These are phyloP conservation scores for Nomia melanderi DNA, from an alignment of 1,140 invertebrate genomes.

Conservation along the genomic window DNA sequence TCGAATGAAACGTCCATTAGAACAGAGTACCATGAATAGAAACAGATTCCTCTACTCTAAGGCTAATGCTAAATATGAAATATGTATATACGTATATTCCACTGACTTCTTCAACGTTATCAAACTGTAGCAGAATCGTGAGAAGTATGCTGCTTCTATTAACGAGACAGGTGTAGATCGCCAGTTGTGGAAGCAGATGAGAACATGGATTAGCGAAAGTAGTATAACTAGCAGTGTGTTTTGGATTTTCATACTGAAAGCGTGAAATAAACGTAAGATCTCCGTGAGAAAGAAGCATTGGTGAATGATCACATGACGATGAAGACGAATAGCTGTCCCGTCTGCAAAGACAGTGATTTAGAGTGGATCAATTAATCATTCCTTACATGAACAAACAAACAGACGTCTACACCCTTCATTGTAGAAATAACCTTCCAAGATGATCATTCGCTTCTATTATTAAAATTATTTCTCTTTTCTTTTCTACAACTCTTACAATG, in stretches of 20 bases:
- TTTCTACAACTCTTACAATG: neutral
- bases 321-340: conserved; percentile 51
- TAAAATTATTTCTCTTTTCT: neutral
- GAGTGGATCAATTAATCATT: conserved; percentile 30
- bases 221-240: conserved; percentile 51
- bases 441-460: neutral
- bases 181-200: conserved; percentile 56
- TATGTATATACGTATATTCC: neutral
- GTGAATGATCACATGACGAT: conserved; percentile 45
- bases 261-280: conserved; percentile 53
- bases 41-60: conserved; percentile 10
- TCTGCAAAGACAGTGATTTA: conserved; percentile 50
- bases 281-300: conserved; percentile 48
- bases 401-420: conserved; percentile 3
- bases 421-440: neutral
- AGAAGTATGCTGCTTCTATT: conserved; percentile 19
- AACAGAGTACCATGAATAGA: neutral
- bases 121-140: conserved; percentile 7
- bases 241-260: conserved; percentile 57
- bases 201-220: conserved; percentile 53
- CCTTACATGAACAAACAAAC: conserved; percentile 25
- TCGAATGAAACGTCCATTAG: neutral
- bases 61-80: conserved; percentile 13
- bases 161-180: conserved; percentile 31
- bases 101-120: conserved; percentile 7